phyloP scores from a whole-genome alignment of 2,888 invertebrate genomes.

The Drosophila robusta region DNA sequence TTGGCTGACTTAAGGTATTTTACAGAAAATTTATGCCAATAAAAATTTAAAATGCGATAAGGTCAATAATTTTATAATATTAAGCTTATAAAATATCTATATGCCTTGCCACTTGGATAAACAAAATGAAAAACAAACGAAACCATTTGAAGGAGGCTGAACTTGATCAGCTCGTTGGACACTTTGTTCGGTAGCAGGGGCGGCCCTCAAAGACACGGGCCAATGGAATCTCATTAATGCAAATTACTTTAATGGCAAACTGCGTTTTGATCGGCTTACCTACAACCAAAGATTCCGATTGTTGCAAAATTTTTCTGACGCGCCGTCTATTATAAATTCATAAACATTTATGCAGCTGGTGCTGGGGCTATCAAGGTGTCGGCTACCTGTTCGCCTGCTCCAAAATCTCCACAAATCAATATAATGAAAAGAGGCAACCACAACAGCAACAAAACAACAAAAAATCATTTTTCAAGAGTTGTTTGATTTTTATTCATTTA shows the following conservation, averaged over 20 bases:
- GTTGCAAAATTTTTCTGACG: slow-evolving; percentile 40
- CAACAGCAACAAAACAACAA: neutral
- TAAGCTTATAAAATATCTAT: slow-evolving; percentile 13
- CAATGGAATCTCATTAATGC: slow-evolving; percentile 64
- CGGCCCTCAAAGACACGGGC: slow-evolving; percentile 28
- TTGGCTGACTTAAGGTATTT: slow-evolving; percentile 30
- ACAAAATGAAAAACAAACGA: slow-evolving; percentile 35
- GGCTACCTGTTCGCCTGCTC: slow-evolving; percentile 54
- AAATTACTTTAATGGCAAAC: slow-evolving; percentile 62
- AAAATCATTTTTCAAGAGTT: slow-evolving; percentile 42
- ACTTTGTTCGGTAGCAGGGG: slow-evolving; percentile 43
- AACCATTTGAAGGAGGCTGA: slow-evolving; percentile 17
- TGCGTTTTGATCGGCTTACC: slow-evolving; percentile 54
- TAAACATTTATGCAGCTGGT: slow-evolving; percentile 35
- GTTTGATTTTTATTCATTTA: slow-evolving; percentile 40
- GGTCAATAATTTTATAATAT: slow-evolving; percentile 42
- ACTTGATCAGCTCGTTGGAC: neutral
- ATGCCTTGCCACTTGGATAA: slow-evolving; percentile 23
- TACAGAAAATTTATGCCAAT: slow-evolving; percentile 35
- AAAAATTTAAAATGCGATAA: slow-evolving; percentile 44
- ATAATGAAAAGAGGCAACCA: slow-evolving; percentile 25
- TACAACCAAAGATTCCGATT: slow-evolving; percentile 25
- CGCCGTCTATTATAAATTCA: slow-evolving; percentile 11
- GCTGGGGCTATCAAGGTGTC: slow-evolving; percentile 22
- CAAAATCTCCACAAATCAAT: slow-evolving; percentile 59